phyloP scores from a whole-genome alignment of 2,888 invertebrate species.

The Cinara cedri region DNA sequence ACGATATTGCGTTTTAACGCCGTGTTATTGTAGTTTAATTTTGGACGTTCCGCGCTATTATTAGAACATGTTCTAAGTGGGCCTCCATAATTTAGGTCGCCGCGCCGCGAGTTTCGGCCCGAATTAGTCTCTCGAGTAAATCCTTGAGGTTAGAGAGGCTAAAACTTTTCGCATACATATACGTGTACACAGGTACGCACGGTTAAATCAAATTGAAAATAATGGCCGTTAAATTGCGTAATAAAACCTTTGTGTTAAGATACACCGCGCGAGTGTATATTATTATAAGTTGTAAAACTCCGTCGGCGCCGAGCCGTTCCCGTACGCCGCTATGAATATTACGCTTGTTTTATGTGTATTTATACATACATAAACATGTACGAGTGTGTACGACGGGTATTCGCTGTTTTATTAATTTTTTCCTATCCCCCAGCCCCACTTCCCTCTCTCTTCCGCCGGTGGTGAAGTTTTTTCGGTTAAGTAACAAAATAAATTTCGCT shows the following conservation, averaged over 20 bases:
- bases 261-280: neutral
- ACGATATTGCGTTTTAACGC: slow-evolving; percentile 11
- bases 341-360: too few relatives aligned
- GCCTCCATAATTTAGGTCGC: slow-evolving; percentile 17
- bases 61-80: slow-evolving; percentile 7
- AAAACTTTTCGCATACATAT: slow-evolving; percentile 43
- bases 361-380: too few relatives aligned
- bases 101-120: neutral
- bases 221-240: slow-evolving; percentile 42
- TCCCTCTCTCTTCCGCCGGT: neutral
- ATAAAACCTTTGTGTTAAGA: slow-evolving; percentile 26
- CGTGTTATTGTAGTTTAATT: slow-evolving; percentile 12
- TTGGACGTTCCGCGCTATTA: neutral
- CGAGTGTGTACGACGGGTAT: neutral
- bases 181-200: neutral
- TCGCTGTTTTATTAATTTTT: neutral
- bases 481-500: too few relatives aligned
- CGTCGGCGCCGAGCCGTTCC: neutral
- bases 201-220: slow-evolving; percentile 52
- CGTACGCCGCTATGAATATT: neutral
- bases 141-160: slow-evolving; percentile 43
- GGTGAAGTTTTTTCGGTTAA: too few relatives aligned
- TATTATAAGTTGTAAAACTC: neutral
- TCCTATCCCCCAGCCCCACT: neutral
- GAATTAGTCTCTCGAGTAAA: slow-evolving; percentile 50